Evolutionary conservation across 30 jellyfish, hydroid and myxozoan species (phyloP), one percentile per base, ranked within the genome.

Genomic region (Nemopilema nomurai): DNA sequence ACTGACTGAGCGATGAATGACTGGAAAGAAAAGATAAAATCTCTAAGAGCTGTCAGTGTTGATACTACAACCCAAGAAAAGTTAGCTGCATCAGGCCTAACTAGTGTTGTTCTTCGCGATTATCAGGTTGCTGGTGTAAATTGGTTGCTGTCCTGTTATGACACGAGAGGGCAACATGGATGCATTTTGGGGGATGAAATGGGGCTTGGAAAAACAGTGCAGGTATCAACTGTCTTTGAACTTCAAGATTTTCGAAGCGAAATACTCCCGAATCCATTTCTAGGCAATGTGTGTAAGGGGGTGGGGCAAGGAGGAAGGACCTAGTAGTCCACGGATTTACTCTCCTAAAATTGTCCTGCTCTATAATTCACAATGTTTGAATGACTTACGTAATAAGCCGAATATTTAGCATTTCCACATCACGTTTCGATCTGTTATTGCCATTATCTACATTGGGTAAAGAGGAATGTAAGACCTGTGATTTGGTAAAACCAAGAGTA

Each of bases 141-240:
- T 13, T 92, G 98, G 98, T 70, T 92, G 84, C 30, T 67, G 49
- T 19, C 29, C 4, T 88, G 89, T 22, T 71, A 27, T 28, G 80
- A 33, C 28, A 71, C 77, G n/a, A 28, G 32, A 18, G 83, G 95
- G 22, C 84, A 77, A 51, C 71, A 80, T 31, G 98, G 98, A 31
- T 87, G 86, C 64, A 92, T 92, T 78, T 88, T 92, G 57, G 98
- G 98, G 6, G 98, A 92, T 84, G 98, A 92, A 71, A 92, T 92
- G 98, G 98, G 98, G 17, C 92, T 92, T 52, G 98, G 98, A 16
- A 92, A 92, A 71, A 92, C 98, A 26, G 66, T 92, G 19, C 98
- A 92, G 96, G 98, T 92, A 27, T 1, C 49, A 24, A 32, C 19
- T 49, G 9, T 4, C 49, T 21, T 22, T 3, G 31, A 66, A 20